phyloP scores from a whole-genome alignment of 1,140 invertebrate genomes.

The Cryptotermes secundus region DNA sequence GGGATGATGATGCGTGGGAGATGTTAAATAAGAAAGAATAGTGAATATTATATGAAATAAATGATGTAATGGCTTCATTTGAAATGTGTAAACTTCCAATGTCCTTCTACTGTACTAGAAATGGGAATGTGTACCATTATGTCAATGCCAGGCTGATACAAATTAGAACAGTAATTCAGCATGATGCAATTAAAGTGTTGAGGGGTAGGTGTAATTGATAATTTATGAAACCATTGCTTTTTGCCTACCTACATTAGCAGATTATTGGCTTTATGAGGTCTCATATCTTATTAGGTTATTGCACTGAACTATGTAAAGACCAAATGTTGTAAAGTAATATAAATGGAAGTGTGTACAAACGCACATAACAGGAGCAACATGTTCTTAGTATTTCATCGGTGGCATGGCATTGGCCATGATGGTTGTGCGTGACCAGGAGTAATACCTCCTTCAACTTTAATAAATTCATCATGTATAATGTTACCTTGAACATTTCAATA shows the following conservation, averaged over 20 bases:
- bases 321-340: neutral
- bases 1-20: constrained; percentile 34
- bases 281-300: neutral
- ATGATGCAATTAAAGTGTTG: neutral
- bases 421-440: neutral
- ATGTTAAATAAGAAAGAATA: constrained; percentile 33
- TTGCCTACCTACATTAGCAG: neutral
- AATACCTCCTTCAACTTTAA: neutral
- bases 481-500: neutral
- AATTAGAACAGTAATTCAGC: neutral
- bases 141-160: neutral
- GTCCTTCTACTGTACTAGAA: neutral
- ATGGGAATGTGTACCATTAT: neutral
- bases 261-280: neutral
- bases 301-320: neutral
- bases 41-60: neutral
- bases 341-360: neutral
- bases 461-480: neutral
- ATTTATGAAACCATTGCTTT: neutral
- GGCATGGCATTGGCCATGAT: neutral
- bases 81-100: neutral
- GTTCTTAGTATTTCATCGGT: neutral
- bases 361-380: neutral
- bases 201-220: neutral
- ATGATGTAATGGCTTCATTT: neutral